Evolutionary conservation across 2,888 invertebrate species (phyloP).

Genomic region (Morpho helenor): DNA sequence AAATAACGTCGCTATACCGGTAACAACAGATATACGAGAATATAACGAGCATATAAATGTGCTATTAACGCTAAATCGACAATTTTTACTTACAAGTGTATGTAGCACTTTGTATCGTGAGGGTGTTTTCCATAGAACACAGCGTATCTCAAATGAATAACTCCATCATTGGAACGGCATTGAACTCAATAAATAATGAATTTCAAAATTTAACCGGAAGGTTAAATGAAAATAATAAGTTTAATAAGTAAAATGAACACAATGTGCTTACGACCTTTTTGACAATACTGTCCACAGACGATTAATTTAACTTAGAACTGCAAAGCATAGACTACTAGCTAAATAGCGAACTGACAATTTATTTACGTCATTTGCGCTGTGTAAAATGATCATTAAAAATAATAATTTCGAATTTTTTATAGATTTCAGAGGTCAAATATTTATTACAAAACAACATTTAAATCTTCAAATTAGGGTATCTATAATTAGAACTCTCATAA

Average conservation of each 20-base stretch:
- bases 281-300: conserved; percentile 44
- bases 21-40: conserved; percentile 44
- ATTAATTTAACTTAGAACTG: conserved; percentile 13
- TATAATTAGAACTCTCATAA: too few relatives aligned
- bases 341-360: too few relatives aligned
- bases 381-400: too few relatives aligned
- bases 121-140: conserved; percentile 64
- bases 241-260: conserved; percentile 38
- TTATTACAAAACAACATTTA: too few relatives aligned
- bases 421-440: not conserved
- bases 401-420: not conserved
- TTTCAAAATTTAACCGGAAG: conserved; percentile 30
- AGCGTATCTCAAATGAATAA: conserved; percentile 44
- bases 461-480: too few relatives aligned
- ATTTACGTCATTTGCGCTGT: too few relatives aligned
- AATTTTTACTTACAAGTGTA: conserved; percentile 58
- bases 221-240: conserved; percentile 18
- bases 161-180: conserved; percentile 43
- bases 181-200: conserved; percentile 4
- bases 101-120: conserved; percentile 49
- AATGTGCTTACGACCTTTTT: conserved; percentile 44
- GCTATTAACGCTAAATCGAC: conserved; percentile 36
- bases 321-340: not conserved
- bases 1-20: conserved; percentile 49
- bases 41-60: conserved; percentile 43